Evolutionary conservation across 2,888 invertebrate genomes (phyloP), one percentile per base, ranked within the genome.

Genomic region (Brachycybe producta): DNA sequence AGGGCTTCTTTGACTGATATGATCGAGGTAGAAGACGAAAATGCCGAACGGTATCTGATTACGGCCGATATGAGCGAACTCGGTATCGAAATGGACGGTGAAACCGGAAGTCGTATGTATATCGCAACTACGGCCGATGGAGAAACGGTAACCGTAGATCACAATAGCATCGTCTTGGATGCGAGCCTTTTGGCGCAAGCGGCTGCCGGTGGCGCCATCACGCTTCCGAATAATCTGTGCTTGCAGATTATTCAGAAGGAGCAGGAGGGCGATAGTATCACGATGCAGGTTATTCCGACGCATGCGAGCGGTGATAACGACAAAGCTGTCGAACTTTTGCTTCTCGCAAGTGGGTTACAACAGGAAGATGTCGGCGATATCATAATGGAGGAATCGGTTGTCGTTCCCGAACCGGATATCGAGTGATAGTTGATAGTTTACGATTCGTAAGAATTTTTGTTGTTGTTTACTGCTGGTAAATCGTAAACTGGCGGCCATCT

Each of bases 211-310:
- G 30, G 34, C 5, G 8, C 35, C 36, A 46, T 46, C 13, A 42
- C 36, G 4, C 21, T 46, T 4, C 11, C 41, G 5, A 28, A 46
- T 26, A 38, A 38, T 15, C 15, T 46, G 36, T 38, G 46, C 13
- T 21, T 46, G 17, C 46, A 46, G 13, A 46, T 46, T 7, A 46
- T 46, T n/a, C 17, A 8, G 5, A 38, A 42, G 13, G 40, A 46
- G 5, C 17, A 8, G 17, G 36, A 46, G 13, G 46, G 38, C 8
- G 44, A 43, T 11, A 19, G 19, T 15, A 19, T 43, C 5, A 43
- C 44, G 5, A 43, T 43, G 44, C 44, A 43, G 17, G 44, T 43
- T n/a, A n/a, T n/a, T n/a, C n/a, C n/a, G n/a, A n/a, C n/a, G n/a
- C n/a, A n/a, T n/a, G n/a, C n/a, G n/a, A n/a, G 17, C 8, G 39